Conservation (phyloP, 1,140 invertebrate species). For the Drosophila pectinifera region DNA sequence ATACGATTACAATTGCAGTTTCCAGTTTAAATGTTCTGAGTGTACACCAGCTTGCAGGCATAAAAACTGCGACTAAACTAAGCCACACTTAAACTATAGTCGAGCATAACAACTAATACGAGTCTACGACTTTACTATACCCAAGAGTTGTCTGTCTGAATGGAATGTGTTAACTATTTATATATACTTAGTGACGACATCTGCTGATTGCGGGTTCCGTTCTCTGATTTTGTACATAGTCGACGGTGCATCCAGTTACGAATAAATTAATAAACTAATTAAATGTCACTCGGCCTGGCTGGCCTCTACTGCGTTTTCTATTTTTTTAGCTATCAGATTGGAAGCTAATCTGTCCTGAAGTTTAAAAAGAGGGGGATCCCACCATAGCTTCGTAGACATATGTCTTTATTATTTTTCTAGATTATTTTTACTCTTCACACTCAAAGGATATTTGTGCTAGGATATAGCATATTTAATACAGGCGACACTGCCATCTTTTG, state of each 20-base stretch:
- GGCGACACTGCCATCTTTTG: not conserved
- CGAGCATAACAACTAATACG: not conserved
- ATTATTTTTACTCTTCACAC: no score
- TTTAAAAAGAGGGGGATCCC: no score
- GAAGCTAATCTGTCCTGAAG: no score
- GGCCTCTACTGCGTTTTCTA: conserved; percentile 8
- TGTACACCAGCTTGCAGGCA: no score
- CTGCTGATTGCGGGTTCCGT: conserved; percentile 1
- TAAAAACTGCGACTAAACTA: conserved; percentile 23
- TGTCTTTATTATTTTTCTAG: no score
- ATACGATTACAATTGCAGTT: conserved; percentile 31
- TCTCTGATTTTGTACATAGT: conserved; percentile 38
- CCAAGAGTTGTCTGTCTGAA: conserved; percentile 62
- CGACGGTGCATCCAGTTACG: conserved; percentile 27
- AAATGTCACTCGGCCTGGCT: conserved; percentile 28
- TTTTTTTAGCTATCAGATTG: not conserved
- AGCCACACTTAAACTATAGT: not conserved
- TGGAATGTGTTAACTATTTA: conserved; percentile 41
- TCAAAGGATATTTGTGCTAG: no score
- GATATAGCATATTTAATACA: not conserved
- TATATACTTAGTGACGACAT: conserved; percentile 1
- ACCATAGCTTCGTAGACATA: no score
- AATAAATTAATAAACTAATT: conserved; percentile 46
- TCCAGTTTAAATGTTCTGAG: conserved; percentile 57
- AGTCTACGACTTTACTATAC: conserved; percentile 34